Percentiles rank a stretch among this genome's conserved stretches.
These are phyloP conservation scores for Cataglyphis altisquamis DNA, from an alignment of 2,888 invertebrate species.

Conservation along the genomic window DNA sequence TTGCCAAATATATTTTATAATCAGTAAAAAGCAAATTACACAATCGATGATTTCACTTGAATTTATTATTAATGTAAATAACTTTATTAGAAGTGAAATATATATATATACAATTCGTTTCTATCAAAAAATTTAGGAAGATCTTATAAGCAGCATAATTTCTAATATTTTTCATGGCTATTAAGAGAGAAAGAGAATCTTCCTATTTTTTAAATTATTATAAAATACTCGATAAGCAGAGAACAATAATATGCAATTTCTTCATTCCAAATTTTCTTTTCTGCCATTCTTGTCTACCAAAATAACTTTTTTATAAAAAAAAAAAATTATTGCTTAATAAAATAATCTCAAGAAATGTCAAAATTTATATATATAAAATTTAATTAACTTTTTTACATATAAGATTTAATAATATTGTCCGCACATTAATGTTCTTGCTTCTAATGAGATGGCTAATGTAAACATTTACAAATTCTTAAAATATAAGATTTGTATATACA, in stretches of 20 bases:
- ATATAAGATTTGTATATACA: slow-evolving; percentile 36
- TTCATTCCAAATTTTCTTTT: neutral
- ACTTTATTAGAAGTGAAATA: slow-evolving; percentile 14
- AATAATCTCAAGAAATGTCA: neutral
- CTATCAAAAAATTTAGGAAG: slow-evolving; percentile 31
- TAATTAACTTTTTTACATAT: neutral
- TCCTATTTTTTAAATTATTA: slow-evolving; percentile 46
- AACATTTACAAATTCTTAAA: slow-evolving; percentile 34
- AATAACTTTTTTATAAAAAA: neutral
- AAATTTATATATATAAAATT: slow-evolving; percentile 32
- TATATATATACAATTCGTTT: neutral
- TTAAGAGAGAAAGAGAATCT: slow-evolving; percentile 18
- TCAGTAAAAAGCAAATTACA: slow-evolving; percentile 4
- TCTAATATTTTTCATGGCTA: slow-evolving; percentile 24
- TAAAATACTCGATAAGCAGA: slow-evolving; percentile 12
- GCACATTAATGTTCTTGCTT: slow-evolving; percentile 22
- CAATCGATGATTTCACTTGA: slow-evolving; percentile 7
- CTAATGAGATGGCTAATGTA: slow-evolving; percentile 3
- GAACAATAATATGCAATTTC: slow-evolving; percentile 50
- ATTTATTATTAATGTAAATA: slow-evolving; percentile 31
- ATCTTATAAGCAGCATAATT: slow-evolving; percentile 37
- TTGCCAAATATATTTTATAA: slow-evolving; percentile 12
- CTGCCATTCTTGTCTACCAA: neutral
- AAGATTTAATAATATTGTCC: neutral
- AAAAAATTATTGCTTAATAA: neutral